Evolutionary conservation across 2,888 invertebrate species (phyloP).

Genomic region (Oscheius sp.): DNA sequence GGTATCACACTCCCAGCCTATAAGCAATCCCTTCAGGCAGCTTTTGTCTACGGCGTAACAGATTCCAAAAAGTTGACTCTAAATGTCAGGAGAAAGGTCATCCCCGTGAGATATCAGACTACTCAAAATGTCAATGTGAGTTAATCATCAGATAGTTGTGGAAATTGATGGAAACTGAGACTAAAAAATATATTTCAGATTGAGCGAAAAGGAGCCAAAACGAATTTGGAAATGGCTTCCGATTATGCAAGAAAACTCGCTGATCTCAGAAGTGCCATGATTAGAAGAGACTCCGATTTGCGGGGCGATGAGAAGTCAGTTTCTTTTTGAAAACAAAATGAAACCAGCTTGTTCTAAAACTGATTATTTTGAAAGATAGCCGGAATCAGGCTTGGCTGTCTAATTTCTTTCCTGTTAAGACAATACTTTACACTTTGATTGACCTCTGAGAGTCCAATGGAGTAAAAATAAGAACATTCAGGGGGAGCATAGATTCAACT

Average conservation of each 20-base stretch:
- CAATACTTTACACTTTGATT: too few species aligned
- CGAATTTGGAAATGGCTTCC: constrained; percentile 30
- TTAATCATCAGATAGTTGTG: too few species aligned
- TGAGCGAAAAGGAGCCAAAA: background rate
- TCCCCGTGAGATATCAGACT: background rate
- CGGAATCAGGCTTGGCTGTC: too few species aligned
- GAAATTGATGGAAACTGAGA: too few species aligned
- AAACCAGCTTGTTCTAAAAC: too few species aligned
- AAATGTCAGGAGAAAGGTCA: constrained; percentile 19
- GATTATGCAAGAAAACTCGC: constrained; percentile 28
- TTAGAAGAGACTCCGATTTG: constrained; percentile 31
- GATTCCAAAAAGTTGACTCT: constrained; percentile 21
- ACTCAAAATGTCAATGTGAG: background rate
- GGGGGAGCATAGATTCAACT: too few species aligned
- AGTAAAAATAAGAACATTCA: too few species aligned
- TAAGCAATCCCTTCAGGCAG: background rate
- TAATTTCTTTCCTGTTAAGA: too few species aligned
- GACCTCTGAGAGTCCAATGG: too few species aligned
- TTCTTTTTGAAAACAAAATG: background rate
- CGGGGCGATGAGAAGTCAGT: constrained; percentile 19
- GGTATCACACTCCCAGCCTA: background rate
- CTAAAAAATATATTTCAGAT: too few species aligned
- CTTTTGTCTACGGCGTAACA: constrained; percentile 20
- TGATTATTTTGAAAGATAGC: too few species aligned
- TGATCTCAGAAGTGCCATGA: constrained; percentile 22